Percentiles rank a stretch among this genome's conserved stretches.
phyloP scores from a whole-genome alignment of 1,140 invertebrate species.

The Cydia strobilella region DNA sequence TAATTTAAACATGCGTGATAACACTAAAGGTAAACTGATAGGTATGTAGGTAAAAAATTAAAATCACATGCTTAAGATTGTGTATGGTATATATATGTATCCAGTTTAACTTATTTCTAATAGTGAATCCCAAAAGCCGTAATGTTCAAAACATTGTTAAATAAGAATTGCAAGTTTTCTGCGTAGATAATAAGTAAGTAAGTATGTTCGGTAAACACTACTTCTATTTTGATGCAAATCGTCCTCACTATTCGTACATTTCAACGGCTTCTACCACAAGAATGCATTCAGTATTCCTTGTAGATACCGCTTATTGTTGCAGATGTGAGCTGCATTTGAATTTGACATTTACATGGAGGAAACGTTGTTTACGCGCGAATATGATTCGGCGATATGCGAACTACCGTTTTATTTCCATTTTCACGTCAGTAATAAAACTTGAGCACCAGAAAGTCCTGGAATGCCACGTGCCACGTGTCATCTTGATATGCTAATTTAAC shows the following conservation, averaged over 20 bases:
- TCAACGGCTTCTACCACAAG: not conserved
- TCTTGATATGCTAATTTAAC: not conserved
- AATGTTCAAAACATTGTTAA: too few species aligned
- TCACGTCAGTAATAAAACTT: not conserved
- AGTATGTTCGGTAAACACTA: not conserved
- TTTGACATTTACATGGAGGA: slow-evolving; percentile 20
- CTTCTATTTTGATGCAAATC: not conserved
- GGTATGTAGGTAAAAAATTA: too few species aligned
- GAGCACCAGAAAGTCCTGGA: not conserved
- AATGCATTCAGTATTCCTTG: slow-evolving; percentile 2
- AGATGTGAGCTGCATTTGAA: slow-evolving; percentile 15
- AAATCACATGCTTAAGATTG: too few species aligned
- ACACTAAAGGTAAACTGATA: too few species aligned
- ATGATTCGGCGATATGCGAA: not conserved
- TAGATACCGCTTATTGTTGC: not conserved
- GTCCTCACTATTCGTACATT: not conserved
- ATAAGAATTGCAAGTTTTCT: too few species aligned
- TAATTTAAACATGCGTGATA: too few species aligned
- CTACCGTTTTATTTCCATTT: not conserved
- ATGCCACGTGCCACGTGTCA: not conserved
- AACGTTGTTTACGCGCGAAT: slow-evolving; percentile 19
- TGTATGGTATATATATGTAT: too few species aligned
- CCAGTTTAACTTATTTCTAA: too few species aligned
- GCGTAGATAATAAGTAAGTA: too few species aligned
- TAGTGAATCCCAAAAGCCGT: too few species aligned